Conservation (phyloP, 37 sponge, comb jelly and placozoan genomes). For the Mnemiopsis leidyi region DNA sequence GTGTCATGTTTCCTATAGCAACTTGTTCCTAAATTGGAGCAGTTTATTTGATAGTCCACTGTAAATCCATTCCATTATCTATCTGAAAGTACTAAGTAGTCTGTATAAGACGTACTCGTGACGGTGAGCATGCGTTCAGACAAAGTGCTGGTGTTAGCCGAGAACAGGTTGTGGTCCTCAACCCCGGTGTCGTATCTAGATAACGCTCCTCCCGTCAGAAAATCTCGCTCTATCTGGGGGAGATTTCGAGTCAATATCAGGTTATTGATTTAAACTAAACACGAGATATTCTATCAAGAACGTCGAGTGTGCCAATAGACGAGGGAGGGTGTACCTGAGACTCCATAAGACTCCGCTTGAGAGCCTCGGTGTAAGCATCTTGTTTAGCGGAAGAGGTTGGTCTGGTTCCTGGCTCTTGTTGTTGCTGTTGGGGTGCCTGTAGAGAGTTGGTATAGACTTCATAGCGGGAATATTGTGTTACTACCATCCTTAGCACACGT, state of each 20-base stretch:
- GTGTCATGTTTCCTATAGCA: too few species aligned
- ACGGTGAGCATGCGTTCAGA: background rate
- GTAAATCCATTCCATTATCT: too few species aligned
- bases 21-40: too few species aligned
- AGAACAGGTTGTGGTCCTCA: background rate
- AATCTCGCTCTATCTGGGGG: background rate
- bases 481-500: too few species aligned
- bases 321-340: too few species aligned
- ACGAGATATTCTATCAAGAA: background rate
- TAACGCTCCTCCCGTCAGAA: background rate
- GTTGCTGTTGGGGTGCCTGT: background rate
- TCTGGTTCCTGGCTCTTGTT: background rate
- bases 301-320: background rate
- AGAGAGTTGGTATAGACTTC: background rate
- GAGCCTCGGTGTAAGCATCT: constrained; percentile 17
- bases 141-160: background rate
- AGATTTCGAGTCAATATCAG: background rate
- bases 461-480: background rate
- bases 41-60: too few species aligned
- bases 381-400: background rate
- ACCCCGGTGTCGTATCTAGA: background rate
- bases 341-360: background rate
- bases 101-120: background rate
- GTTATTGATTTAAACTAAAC: too few species aligned
- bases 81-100: too few species aligned